Evolutionary conservation across 2,888 invertebrate species (phyloP).

Genomic region (Drosophila demipolita): DNA sequence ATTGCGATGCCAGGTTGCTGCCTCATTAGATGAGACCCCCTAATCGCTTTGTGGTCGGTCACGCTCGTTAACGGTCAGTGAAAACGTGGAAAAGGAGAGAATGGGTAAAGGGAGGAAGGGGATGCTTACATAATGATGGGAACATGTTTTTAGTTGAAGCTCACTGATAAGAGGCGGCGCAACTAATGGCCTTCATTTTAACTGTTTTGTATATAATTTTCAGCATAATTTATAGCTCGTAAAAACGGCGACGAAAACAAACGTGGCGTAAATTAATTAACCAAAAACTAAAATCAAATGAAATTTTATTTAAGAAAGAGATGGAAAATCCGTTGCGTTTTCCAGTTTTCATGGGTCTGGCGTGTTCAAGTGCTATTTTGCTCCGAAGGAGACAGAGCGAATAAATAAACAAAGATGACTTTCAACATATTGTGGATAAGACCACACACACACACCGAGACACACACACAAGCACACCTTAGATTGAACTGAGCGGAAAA

Average conservation of each 20-base stretch:
- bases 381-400: not conserved
- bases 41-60: constrained; percentile 39
- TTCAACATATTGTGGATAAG: constrained; percentile 29
- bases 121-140: constrained; percentile 73
- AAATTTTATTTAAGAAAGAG: constrained; percentile 27
- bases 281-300: constrained; percentile 20
- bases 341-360: constrained; percentile 15
- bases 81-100: not conserved
- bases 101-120: not conserved
- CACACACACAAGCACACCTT: constrained; percentile 41
- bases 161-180: constrained; percentile 54
- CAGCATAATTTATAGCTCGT: constrained; percentile 58
- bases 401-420: constrained; percentile 66
- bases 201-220: constrained; percentile 49
- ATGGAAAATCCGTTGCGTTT: constrained; percentile 5
- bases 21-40: constrained; percentile 62
- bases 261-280: constrained; percentile 69
- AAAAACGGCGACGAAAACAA: constrained; percentile 54
- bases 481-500: constrained; percentile 16
- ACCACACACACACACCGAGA: constrained; percentile 38
- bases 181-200: constrained; percentile 48
- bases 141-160: constrained; percentile 44
- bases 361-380: constrained; percentile 39
- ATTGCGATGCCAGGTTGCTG: constrained; percentile 51
- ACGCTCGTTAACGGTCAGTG: constrained; percentile 44